phyloP scores from a whole-genome alignment of 2,888 invertebrate genomes.

The Xanthorhoe spadicearia region DNA sequence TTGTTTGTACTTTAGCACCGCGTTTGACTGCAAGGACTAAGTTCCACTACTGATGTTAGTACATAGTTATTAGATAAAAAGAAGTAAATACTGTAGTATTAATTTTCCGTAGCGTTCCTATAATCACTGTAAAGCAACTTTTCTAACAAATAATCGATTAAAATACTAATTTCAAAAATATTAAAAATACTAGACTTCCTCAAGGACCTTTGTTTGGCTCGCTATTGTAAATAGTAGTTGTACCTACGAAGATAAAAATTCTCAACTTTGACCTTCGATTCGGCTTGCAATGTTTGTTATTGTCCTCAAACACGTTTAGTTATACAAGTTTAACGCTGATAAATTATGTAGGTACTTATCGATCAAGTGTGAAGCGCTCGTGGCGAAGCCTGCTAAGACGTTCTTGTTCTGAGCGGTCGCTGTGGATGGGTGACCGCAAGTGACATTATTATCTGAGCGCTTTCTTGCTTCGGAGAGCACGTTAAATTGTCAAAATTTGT shows the following conservation, averaged over 20 bases:
- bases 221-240: background rate
- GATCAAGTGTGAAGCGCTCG: too few species aligned
- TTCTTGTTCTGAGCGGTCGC: too few species aligned
- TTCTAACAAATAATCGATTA: too few species aligned
- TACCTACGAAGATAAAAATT: background rate
- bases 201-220: conserved; percentile 12
- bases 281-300: background rate
- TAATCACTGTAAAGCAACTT: too few species aligned
- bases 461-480: too few species aligned
- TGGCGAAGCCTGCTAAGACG: too few species aligned
- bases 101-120: too few species aligned
- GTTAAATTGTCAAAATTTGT: too few species aligned
- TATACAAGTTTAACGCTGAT: background rate
- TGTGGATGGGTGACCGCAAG: too few species aligned
- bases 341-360: background rate
- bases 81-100: too few species aligned
- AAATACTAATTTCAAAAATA: background rate
- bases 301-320: background rate
- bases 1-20: background rate
- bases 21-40: background rate
- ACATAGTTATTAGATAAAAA: background rate
- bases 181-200: conserved; percentile 1
- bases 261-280: conserved; percentile 9
- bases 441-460: too few species aligned
- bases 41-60: background rate